phyloP scores from a whole-genome alignment of 2,113 vertebrate genomes.

The Corythoichthys haematopterus region DNA sequence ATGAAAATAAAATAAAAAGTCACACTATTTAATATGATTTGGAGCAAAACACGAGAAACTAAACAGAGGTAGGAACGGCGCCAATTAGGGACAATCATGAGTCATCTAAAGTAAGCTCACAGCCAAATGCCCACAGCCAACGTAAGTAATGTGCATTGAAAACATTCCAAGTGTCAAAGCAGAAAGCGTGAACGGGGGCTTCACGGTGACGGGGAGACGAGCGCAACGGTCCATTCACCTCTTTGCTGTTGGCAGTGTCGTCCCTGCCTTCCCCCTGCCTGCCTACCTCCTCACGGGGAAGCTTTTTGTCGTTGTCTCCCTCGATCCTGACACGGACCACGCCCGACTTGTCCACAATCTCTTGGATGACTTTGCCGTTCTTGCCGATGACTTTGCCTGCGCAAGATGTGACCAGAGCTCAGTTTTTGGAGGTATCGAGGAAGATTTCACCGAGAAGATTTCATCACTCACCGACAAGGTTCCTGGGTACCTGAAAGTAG shows the following conservation, averaged over 20 bases:
- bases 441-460: neutral
- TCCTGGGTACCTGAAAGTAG: conserved; percentile 85
- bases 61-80: neutral
- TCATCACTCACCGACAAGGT: conserved; percentile 81
- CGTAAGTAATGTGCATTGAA: conserved; percentile 16
- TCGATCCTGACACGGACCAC: conserved; percentile 89
- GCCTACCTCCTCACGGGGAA: conserved; percentile 83
- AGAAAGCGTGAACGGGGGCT: conserved; percentile 2
- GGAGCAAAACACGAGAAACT: neutral
- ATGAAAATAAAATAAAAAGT: neutral
- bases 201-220: conserved; percentile 11
- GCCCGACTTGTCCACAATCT: conserved; percentile 91
- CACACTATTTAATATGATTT: too few relatives aligned
- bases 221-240: conserved; percentile 65
- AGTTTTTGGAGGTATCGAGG: neutral
- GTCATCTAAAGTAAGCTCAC: neutral
- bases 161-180: conserved; percentile 20
- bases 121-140: conserved; percentile 5
- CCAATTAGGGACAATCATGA: neutral
- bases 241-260: conserved; percentile 65
- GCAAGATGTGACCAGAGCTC: neutral
- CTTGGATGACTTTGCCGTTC: conserved; percentile 89
- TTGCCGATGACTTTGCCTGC: conserved; percentile 93
- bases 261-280: conserved; percentile 66
- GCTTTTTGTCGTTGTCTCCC: conserved; percentile 88